Evolutionary conservation across 2,797 vertebrate species (phyloP), one percentile per base, ranked within the genome.

Genomic region (Acrossocheilus fasciatus): DNA sequence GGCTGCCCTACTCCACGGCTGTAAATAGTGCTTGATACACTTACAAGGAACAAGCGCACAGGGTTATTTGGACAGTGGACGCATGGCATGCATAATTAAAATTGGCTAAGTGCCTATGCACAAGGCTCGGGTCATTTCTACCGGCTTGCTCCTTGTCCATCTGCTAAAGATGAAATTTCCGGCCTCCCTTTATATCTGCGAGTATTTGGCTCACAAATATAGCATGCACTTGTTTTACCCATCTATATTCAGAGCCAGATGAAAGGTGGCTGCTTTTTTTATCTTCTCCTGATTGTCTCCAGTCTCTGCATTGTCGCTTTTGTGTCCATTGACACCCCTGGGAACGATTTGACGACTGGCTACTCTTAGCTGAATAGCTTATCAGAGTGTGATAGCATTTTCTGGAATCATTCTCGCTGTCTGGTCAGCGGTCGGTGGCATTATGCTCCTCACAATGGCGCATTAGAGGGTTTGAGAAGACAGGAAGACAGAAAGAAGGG

Each of bases 11-110:
- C 82, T 89, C 72, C 30, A 43, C 20, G 82, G 85, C 89, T 91
- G 89, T 81, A 94, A 94, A 93, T 92, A 93, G 90, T 88, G 84
- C 88, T 85, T 80, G 92, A 92, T 93, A 93, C 90, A 92, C 91
- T 93, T 90, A 89, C 83, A 73, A 64, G 68, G 87, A 92, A 91
- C 84, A 78, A 88, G 87, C 88, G 50, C 86, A 47, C 74, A 83
- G 88, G 84, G 87, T 89, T 95, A 91, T 93, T 94, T 94, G 92
- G 90, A 91, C 75, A 88, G 82, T 39, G 83, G 84, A 89, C 76
- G 87, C 87, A 90, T 90, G 87, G 41, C 91, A 95, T 94, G 87
- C 93, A 94, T 94, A 94, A 95, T 95, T 95, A 93, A 95, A 94
- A 93, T 88, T 89, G 88, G 64, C 91, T 90, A 93, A 94, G 93